These are phyloP conservation scores for Drosophila nr. perissopoda DNA, from an alignment of 2,888 invertebrate genomes.

Conservation along the genomic window DNA sequence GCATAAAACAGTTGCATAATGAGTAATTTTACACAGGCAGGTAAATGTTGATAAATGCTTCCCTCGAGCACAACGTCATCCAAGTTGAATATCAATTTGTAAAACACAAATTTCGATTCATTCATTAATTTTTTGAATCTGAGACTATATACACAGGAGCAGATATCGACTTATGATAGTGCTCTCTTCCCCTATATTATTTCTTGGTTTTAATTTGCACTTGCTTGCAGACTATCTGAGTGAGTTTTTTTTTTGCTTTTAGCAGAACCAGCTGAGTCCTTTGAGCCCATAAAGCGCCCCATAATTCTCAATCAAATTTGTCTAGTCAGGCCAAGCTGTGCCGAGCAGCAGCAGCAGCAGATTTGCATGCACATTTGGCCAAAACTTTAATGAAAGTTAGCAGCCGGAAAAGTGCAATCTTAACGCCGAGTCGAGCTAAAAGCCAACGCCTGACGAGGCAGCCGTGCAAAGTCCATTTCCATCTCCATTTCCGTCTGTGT, in stretches of 20 bases:
- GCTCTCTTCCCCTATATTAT: too few relatives aligned
- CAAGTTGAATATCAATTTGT: background rate
- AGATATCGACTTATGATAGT: background rate
- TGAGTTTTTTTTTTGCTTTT: background rate
- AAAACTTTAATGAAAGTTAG: slow-evolving; percentile 66
- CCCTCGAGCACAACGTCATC: slow-evolving; percentile 10
- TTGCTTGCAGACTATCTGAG: background rate
- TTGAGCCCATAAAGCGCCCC: slow-evolving; percentile 13
- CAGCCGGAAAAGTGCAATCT: slow-evolving; percentile 75
- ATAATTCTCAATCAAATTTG: slow-evolving; percentile 64
- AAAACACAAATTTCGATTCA: slow-evolving; percentile 1
- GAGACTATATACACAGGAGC: background rate
- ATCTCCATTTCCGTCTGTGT: background rate
- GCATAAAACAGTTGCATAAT: slow-evolving; percentile 44
- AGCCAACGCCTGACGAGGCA: slow-evolving; percentile 46
- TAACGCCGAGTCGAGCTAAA: slow-evolving; percentile 52
- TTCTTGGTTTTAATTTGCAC: background rate
- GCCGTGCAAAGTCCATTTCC: slow-evolving; percentile 19
- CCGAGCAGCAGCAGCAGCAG: slow-evolving; percentile 18
- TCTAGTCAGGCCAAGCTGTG: slow-evolving; percentile 54
- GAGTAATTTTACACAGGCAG: slow-evolving; percentile 48
- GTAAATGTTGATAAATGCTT: slow-evolving; percentile 48
- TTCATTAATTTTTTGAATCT: background rate
- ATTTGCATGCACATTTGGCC: slow-evolving; percentile 55
- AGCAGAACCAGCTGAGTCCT: slow-evolving; percentile 10